A percentile compares a stretch with the other conserved stretches of the same genome.
Evolutionary conservation across 1,140 invertebrate species (phyloP).

Genomic region (Pissodes strobi): DNA sequence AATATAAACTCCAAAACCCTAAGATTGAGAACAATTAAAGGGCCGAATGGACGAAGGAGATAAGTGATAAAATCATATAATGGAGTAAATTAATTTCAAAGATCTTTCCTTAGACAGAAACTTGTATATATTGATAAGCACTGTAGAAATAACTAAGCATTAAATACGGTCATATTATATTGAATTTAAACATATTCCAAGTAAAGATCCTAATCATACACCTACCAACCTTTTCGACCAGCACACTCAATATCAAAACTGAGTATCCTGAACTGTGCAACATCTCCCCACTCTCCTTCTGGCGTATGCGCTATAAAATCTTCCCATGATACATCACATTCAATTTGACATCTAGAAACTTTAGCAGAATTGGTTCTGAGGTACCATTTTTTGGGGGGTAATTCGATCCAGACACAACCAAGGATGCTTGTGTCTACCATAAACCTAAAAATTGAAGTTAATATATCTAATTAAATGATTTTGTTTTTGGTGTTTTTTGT

Average conservation of each 20-base stretch:
- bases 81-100: too few relatives aligned
- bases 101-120: too few relatives aligned
- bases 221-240: constrained; percentile 94
- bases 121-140: too few relatives aligned
- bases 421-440: constrained; percentile 95
- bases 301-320: constrained; percentile 87
- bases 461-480: too few relatives aligned
- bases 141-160: too few relatives aligned
- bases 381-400: constrained; percentile 80
- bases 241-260: constrained; percentile 99
- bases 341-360: constrained; percentile 87
- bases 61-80: too few relatives aligned
- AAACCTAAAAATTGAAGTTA: constrained; percentile 74
- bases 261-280: constrained; percentile 94
- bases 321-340: constrained; percentile 91
- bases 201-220: too few relatives aligned
- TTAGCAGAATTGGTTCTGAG: constrained; percentile 59
- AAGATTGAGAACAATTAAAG: background rate
- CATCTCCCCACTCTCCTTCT: constrained; percentile 91
- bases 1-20: constrained; percentile 3
- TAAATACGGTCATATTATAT: too few relatives aligned
- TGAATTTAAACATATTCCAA: too few relatives aligned
- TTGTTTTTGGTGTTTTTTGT: too few relatives aligned
- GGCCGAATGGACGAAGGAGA: too few relatives aligned
- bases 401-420: constrained; percentile 97